A percentile compares a stretch with the other conserved stretches of the same genome.
Evolutionary conservation across 2,888 invertebrate species (phyloP).

Genomic region (Oegoconia quadripuncta): DNA sequence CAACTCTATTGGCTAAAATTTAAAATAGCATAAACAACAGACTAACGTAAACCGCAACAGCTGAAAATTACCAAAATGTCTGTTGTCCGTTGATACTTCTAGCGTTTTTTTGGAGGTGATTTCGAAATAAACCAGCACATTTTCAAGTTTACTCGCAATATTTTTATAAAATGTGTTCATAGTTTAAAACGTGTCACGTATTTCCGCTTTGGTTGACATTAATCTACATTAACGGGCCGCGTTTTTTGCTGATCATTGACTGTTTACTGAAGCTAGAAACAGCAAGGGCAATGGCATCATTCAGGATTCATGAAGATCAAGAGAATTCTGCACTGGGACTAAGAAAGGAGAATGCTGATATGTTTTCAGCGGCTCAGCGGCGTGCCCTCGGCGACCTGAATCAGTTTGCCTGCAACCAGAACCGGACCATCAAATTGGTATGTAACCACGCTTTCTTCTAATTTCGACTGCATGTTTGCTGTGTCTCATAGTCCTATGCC

Average conservation of each 20-base stretch:
- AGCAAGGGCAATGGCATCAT: conserved; percentile 82
- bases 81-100: conserved; percentile 71
- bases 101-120: conserved; percentile 59
- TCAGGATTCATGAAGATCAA: conserved; percentile 88
- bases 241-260: conserved; percentile 36
- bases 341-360: conserved; percentile 73
- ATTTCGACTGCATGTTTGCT: neutral
- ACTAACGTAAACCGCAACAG: conserved; percentile 66
- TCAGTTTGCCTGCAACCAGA: conserved; percentile 76
- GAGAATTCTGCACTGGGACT: conserved; percentile 82
- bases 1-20: conserved; percentile 55
- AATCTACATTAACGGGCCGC: conserved; percentile 36
- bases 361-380: conserved; percentile 75
- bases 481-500: conserved; percentile 1
- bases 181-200: conserved; percentile 28
- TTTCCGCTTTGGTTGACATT: conserved; percentile 43
- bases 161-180: conserved; percentile 50
- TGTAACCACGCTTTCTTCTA: conserved; percentile 37
- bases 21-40: conserved; percentile 58
- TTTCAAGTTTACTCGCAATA: conserved; percentile 46
- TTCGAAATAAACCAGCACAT: conserved; percentile 37
- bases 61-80: conserved; percentile 65
- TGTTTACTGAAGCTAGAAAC: conserved; percentile 68
- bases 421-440: conserved; percentile 75
- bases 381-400: conserved; percentile 82